These are phyloP conservation scores for Bombus consobrinus DNA, from an alignment of 1,140 invertebrate genomes.

Conservation along the genomic window DNA sequence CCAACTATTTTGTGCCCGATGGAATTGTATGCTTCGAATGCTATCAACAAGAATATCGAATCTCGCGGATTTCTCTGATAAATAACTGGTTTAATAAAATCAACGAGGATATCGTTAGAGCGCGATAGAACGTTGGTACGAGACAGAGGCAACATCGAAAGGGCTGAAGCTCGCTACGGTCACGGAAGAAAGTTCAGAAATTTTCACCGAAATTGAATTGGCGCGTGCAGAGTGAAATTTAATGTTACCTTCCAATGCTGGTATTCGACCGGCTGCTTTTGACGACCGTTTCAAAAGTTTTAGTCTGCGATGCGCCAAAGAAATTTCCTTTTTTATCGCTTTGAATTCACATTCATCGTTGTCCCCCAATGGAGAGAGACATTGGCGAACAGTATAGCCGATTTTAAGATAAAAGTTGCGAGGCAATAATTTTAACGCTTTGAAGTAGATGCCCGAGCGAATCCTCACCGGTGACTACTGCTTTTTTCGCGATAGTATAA, in stretches of 20 bases:
- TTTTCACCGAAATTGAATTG: conserved; percentile 8
- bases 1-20: background rate
- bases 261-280: background rate
- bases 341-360: background rate
- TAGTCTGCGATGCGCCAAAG: background rate
- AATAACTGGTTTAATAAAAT: conserved; percentile 33
- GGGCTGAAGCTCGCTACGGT: too few relatives aligned
- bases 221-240: conserved; percentile 26
- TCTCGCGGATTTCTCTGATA: conserved; percentile 29
- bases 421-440: conserved; percentile 8
- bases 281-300: background rate
- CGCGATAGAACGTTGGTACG: background rate
- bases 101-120: background rate
- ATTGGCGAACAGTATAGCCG: background rate
- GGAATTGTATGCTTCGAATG: background rate
- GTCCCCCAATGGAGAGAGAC: background rate
- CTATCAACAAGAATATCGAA: conserved; percentile 16
- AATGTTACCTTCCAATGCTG: background rate
- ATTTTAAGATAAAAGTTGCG: conserved; percentile 15
- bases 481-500: background rate
- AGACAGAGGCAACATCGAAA: background rate
- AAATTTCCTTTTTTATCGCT: background rate
- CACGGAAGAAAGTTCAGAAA: conserved; percentile 3
- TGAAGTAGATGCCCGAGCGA: background rate
- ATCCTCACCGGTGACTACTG: background rate